Base-by-base conservation (phyloP, 2,888 invertebrate genomes). In the Tetragonisca angustula region DNA sequence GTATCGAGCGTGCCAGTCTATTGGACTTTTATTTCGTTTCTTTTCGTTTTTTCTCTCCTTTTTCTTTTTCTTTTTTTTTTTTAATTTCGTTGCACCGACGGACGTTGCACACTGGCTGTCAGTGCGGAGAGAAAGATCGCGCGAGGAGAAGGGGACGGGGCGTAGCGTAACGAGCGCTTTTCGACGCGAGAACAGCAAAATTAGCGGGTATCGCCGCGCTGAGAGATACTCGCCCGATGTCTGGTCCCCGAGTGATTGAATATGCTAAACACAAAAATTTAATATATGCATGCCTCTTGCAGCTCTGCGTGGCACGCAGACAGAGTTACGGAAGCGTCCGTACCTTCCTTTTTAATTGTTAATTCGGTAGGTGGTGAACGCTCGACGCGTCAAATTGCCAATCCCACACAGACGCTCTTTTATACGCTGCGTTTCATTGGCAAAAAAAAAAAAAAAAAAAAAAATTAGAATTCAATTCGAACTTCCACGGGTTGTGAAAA, bases 1-100 rank as follows among this genome's bases (percentile, higher is more conserved):
- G 89, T 90, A 92, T 92, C 86, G 81, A 70, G 71, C 81, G 78
- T 77, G 69, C 77, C 71, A 61, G 73, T 82, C 81, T 87, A 80
- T 83, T 88, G 79, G 71, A 83, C 80, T 86, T 84, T 86, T 71
- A 21, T 3, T 19, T 6, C 0, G 0, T 15, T 5, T 21, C 6
- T 6, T 21, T 0, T 21, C 19, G 3, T 52, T 5, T 52, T 1
- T 21, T 76, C 85, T 83, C 84, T 71, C 19, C 2, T 19, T 3
- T 1, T 5, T 15, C 0, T 19, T 19, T 19, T 52, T 6, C 19
- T 52, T 6, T 52, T 4, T 52, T 19, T 6, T 52, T 27, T 86
- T 84, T 84, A 79, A 86, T 89, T 87, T 77, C 67, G 11, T 59
- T 76, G 70, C 59, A 27, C 61, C 27, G 32, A 43, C 54, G 54